Conservation (phyloP, 2,113 vertebrate species). For the Onychorhynchus coronatus region DNA sequence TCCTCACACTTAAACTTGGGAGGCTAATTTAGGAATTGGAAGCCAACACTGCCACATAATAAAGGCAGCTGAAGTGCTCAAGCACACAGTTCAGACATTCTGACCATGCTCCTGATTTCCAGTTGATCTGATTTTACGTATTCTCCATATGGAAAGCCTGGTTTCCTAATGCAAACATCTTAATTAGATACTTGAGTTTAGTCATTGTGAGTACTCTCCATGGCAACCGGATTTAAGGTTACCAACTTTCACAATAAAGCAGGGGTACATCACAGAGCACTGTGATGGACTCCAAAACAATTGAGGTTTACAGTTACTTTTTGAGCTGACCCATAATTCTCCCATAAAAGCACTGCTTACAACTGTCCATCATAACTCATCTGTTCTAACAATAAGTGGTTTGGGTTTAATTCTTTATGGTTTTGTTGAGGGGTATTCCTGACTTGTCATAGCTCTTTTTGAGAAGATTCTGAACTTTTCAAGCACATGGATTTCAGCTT, state of each 20-base stretch:
- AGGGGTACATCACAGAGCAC: neutral
- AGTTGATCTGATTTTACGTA: neutral
- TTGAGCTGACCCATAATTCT: neutral
- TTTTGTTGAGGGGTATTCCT: accelerated
- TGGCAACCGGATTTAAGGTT: neutral
- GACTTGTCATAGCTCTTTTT: neutral
- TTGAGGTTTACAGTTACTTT: neutral
- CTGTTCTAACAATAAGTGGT: neutral
- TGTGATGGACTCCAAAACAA: neutral
- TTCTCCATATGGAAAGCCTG: neutral
- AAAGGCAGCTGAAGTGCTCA: neutral
- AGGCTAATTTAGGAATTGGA: neutral
- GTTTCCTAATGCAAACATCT: neutral
- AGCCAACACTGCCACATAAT: neutral
- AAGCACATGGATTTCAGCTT: neutral
- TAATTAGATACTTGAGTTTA: neutral
- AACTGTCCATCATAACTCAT: neutral
- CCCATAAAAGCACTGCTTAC: neutral
- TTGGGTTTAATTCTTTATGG: neutral
- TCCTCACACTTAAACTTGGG: neutral
- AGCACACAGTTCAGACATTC: neutral
- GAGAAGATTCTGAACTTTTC: neutral
- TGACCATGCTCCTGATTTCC: neutral
- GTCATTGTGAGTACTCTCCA: neutral
- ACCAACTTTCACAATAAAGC: neutral